Percentiles rank a stretch among this genome's conserved stretches.
Conservation (phyloP, 1,140 invertebrate species). For the Eubasilissa regina region DNA sequence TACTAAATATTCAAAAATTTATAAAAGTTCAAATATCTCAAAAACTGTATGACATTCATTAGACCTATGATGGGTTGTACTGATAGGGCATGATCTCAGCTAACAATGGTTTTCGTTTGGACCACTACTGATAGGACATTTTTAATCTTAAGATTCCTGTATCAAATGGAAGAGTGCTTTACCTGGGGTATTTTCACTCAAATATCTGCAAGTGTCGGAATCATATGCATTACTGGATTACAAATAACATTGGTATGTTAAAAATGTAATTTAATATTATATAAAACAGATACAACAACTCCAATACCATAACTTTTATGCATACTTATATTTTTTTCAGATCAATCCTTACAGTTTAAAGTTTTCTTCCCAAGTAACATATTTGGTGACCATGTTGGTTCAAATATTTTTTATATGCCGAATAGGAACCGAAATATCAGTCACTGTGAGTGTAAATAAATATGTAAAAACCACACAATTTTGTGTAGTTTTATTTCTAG, state of each 20-base stretch:
- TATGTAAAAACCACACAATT: too few relatives aligned
- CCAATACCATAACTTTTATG: too few relatives aligned
- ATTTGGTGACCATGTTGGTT: conserved; percentile 61
- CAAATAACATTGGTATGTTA: conserved; percentile 63
- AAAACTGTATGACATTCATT: too few relatives aligned
- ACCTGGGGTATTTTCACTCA: conserved; percentile 59
- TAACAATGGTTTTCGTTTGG: too few relatives aligned
- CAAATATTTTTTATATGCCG: conserved; percentile 64
- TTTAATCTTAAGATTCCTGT: conserved; percentile 8
- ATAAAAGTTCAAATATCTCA: too few relatives aligned
- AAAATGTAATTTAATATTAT: background rate
- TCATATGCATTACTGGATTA: conserved; percentile 62
- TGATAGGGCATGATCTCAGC: too few relatives aligned
- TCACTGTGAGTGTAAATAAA: conserved; percentile 54
- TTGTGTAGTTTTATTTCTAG: too few relatives aligned
- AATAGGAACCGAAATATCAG: conserved; percentile 62
- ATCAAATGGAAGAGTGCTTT: conserved; percentile 61
- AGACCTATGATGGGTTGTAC: too few relatives aligned
- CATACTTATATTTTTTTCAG: conserved; percentile 56
- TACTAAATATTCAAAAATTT: too few relatives aligned
- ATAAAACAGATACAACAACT: too few relatives aligned
- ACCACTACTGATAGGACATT: too few relatives aligned
- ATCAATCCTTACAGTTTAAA: conserved; percentile 56
- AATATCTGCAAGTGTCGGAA: conserved; percentile 61
- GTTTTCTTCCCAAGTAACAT: conserved; percentile 55